Conservation (phyloP, 2,113 vertebrate genomes). For the Hiodon alosoides region DNA sequence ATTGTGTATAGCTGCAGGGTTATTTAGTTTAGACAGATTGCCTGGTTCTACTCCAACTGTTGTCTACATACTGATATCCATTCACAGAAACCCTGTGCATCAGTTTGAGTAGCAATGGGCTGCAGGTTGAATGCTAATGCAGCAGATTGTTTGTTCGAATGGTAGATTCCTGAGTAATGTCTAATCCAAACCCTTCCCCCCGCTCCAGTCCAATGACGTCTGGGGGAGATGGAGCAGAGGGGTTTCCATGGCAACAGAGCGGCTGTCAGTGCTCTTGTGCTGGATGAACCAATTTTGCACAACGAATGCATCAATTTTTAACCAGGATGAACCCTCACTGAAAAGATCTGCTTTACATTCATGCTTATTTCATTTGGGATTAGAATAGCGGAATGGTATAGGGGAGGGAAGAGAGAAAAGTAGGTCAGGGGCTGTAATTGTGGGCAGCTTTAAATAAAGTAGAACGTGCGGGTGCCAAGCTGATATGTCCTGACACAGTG, state of each 20-base stretch:
- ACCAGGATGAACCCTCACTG: slow-evolving; percentile 18
- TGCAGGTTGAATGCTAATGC: too few species aligned
- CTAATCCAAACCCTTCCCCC: neutral
- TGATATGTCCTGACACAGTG: neutral
- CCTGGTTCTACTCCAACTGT: too few species aligned
- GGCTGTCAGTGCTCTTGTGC: slow-evolving; percentile 1
- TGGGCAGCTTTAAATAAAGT: neutral
- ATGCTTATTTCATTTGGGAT: slow-evolving; percentile 13
- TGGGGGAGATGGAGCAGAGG: slow-evolving; percentile 20
- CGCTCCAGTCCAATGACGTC: neutral
- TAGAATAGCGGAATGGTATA: slow-evolving; percentile 24
- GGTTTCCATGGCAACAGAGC: slow-evolving; percentile 27
- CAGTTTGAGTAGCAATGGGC: too few species aligned
- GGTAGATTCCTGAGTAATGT: neutral
- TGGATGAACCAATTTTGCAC: slow-evolving; percentile 10
- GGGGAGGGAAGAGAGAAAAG: slow-evolving; percentile 31
- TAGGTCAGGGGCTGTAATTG: slow-evolving; percentile 42
- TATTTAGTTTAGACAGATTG: neutral
- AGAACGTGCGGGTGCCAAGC: neutral
- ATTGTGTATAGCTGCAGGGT: neutral
- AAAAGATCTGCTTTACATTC: slow-evolving; percentile 5
- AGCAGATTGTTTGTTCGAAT: neutral
- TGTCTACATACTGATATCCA: too few species aligned
- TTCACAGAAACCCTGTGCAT: too few species aligned
- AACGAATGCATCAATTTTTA: slow-evolving; percentile 11